Conservation (phyloP, 1,140 invertebrate genomes). For the Caenorhabditis briggsae region DNA sequence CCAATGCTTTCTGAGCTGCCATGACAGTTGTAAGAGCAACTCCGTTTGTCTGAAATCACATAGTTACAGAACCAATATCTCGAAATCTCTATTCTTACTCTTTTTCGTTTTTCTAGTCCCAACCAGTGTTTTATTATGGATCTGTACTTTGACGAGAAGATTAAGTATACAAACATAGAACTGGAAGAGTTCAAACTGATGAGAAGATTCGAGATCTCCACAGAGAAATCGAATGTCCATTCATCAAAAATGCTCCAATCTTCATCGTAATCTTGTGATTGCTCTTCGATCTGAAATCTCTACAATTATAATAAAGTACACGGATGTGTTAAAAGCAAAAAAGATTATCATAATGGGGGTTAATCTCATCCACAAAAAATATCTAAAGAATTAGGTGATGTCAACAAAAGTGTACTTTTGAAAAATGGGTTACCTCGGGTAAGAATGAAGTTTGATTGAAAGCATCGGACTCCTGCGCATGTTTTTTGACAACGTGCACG, state of each 20-base stretch:
- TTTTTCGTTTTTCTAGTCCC: conserved; percentile 70
- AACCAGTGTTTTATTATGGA: conserved; percentile 73
- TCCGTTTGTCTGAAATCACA: conserved; percentile 69
- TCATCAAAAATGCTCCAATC: conserved; percentile 17
- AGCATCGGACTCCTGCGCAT: neutral
- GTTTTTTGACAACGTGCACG: conserved; percentile 42
- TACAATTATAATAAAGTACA: neutral
- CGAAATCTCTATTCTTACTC: conserved; percentile 58
- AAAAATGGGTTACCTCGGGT: conserved; percentile 37
- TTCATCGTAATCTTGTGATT: conserved; percentile 2
- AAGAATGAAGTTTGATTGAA: neutral
- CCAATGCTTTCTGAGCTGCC: conserved; percentile 73
- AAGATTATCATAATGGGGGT: neutral
- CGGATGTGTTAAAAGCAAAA: neutral
- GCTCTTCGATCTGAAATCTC: conserved; percentile 40
- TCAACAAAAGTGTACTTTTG: neutral
- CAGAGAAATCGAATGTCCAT: conserved; percentile 66
- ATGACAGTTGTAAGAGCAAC: conserved; percentile 74
- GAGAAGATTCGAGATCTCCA: conserved; percentile 73
- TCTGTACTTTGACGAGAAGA: conserved; percentile 74
- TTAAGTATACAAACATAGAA: conserved; percentile 75
- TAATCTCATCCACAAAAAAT: neutral
- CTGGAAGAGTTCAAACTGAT: conserved; percentile 76
- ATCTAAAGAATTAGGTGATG: neutral
- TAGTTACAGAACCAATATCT: neutral